Evolutionary conservation across 1,140 invertebrate genomes (phyloP).

Genomic region (Matsumurasca onukii): DNA sequence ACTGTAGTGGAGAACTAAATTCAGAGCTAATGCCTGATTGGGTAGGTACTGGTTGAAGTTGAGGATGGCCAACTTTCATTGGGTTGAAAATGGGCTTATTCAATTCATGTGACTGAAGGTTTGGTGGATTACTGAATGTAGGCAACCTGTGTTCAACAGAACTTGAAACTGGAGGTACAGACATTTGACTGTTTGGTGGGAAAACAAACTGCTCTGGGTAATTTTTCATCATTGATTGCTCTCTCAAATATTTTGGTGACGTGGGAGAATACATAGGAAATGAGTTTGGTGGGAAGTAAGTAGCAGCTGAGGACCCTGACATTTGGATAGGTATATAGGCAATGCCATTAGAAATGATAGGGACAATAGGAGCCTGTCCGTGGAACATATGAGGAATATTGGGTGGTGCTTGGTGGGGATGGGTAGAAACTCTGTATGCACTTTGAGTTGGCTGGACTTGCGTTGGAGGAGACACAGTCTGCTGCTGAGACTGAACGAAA

Average conservation of each 20-base stretch:
- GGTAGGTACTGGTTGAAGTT: too few relatives aligned
- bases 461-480: background rate
- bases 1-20: too few relatives aligned
- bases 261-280: slow-evolving; percentile 13
- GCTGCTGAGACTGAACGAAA: background rate
- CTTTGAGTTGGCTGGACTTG: background rate
- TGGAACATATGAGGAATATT: slow-evolving; percentile 22
- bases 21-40: too few relatives aligned
- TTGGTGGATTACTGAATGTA: too few relatives aligned
- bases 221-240: too few relatives aligned
- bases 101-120: too few relatives aligned
- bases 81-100: too few relatives aligned
- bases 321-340: slow-evolving; percentile 15
- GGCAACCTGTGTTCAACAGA: too few relatives aligned
- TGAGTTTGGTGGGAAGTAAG: slow-evolving; percentile 12
- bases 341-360: slow-evolving; percentile 17
- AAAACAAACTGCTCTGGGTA: too few relatives aligned
- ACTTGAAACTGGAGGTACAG: too few relatives aligned
- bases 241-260: background rate
- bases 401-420: background rate
- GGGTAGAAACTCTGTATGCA: slow-evolving; percentile 7
- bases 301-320: background rate
- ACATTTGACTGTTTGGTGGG: too few relatives aligned
- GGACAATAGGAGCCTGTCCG: slow-evolving; percentile 11
- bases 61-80: too few relatives aligned